These are phyloP conservation scores for Archocentrus centrarchus DNA, from an alignment of 2,113 vertebrate genomes.

Conservation along the genomic window DNA sequence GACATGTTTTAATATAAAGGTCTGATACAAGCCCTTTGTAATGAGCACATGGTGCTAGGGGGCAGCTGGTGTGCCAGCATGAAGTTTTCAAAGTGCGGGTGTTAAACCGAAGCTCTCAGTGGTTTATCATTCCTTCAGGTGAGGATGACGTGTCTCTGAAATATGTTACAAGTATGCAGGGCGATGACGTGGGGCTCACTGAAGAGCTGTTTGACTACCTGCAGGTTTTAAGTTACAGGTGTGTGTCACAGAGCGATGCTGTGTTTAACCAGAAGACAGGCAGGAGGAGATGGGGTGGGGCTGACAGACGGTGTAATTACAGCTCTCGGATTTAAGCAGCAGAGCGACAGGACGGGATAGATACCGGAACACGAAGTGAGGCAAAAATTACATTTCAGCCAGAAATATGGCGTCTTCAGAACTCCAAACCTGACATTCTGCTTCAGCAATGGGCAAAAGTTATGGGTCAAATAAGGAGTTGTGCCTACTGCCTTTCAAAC, in stretches of 20 bases:
- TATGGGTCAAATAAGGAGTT: background rate
- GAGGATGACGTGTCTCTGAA: conserved; percentile 19
- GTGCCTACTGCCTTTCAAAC: background rate
- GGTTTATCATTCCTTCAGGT: conserved; percentile 2
- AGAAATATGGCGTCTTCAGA: too few species aligned
- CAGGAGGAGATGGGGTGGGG: conserved; percentile 13
- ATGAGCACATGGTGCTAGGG: background rate
- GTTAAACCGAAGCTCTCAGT: background rate
- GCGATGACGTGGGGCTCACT: background rate
- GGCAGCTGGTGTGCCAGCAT: background rate
- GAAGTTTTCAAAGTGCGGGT: background rate
- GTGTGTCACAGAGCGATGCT: conserved; percentile 1
- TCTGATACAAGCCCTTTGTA: too few species aligned
- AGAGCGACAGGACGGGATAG: conserved; percentile 25
- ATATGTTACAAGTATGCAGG: background rate
- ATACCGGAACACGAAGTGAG: background rate
- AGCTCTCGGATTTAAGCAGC: conserved; percentile 50
- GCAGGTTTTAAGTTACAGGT: background rate
- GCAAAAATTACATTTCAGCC: background rate
- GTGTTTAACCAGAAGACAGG: conserved; percentile 14
- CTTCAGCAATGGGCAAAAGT: too few species aligned
- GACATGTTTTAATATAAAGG: too few species aligned
- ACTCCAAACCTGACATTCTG: rapidly evolving
- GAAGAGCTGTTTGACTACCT: conserved; percentile 7
- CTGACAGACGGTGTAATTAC: conserved; percentile 71